These are phyloP conservation scores for Himalopsyche tibetana DNA, from an alignment of 2,888 invertebrate species.

Conservation along the genomic window DNA sequence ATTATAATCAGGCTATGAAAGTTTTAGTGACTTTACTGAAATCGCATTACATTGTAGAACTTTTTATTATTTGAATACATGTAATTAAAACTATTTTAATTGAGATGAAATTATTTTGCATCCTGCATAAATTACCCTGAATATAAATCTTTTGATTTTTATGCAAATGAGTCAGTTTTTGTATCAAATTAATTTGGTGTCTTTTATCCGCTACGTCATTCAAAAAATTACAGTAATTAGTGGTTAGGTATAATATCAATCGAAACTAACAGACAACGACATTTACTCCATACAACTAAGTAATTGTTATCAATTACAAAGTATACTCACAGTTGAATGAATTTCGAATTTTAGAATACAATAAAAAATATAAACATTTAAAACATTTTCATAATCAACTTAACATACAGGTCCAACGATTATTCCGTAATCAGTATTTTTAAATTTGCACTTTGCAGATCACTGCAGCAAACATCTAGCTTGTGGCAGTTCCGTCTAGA, in stretches of 20 bases:
- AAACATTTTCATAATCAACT: slow-evolving; percentile 47
- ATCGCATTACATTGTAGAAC: background rate
- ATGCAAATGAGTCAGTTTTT: slow-evolving; percentile 25
- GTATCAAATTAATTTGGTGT: slow-evolving; percentile 37
- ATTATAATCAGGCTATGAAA: background rate
- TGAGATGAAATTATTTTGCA: slow-evolving; percentile 25
- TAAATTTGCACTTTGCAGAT: slow-evolving; percentile 55
- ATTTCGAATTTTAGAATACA: slow-evolving; percentile 31
- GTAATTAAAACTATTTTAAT: background rate
- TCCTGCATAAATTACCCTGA: slow-evolving; percentile 27
- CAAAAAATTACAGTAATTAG: slow-evolving; percentile 19
- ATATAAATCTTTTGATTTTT: background rate
- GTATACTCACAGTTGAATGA: slow-evolving; percentile 25
- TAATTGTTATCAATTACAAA: background rate
- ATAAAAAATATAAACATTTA: slow-evolving; percentile 28
- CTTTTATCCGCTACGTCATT: slow-evolving; percentile 41
- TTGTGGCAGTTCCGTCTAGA: slow-evolving; percentile 47
- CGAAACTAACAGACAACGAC: slow-evolving; percentile 20
- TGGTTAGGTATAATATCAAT: slow-evolving; percentile 34
- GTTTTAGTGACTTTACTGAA: slow-evolving; percentile 2
- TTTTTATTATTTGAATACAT: background rate
- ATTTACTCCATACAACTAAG: slow-evolving; percentile 14
- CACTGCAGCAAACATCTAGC: slow-evolving; percentile 39
- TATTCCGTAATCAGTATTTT: slow-evolving; percentile 28
- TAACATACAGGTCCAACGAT: slow-evolving; percentile 55